Evolutionary conservation across 1,140 invertebrate genomes (phyloP), one percentile per base, ranked within the genome.

Genomic region (Calliphora vicina): DNA sequence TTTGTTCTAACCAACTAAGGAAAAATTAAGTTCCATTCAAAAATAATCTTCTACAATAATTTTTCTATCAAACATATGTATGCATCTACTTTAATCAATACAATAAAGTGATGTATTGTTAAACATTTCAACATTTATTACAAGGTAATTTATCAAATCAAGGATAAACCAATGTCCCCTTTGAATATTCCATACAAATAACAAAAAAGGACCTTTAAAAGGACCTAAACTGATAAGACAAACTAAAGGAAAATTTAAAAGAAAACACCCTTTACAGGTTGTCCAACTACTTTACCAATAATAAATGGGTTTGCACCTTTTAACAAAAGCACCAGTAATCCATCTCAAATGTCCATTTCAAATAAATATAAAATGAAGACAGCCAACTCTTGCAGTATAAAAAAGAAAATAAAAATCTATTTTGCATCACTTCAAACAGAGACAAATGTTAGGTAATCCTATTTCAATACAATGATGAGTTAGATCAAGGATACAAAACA

Each of bases 111-210:
- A 78, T 78, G 74, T 43, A 78, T 78, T 78, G 74, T 35, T 15
- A 78, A 78, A 78, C 35, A 78, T 78, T 78, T 78, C 74, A 78
- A 78, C 74, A 78, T 78, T 78, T 42, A 78, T 78, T 78, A 78
- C n/a, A 78, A 25, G 74, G 20, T 26, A 78, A 78, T 78, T 78
- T 45, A 78, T 78, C 74, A 78, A 43, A 78, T 26, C 23, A 78
- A 43, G 42, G 42, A 43, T 20, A 43, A 23, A 45, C n/a, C 1
- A 12, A 43, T 78, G 74, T 78, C 74, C 74, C 74, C 25, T 74
- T 74, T 74, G 72, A 74, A 78, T 25, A 78, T 27, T 20, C n/a
- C 23, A 42, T 45, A 20, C n/a, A 15, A 42, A 43, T 10, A 10
- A 67, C 5, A 67, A 67, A 67, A 23, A 67, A 67, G 10, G 8